phyloP scores from a whole-genome alignment of 2,113 vertebrate species.

The Ammodytes dubius region DNA sequence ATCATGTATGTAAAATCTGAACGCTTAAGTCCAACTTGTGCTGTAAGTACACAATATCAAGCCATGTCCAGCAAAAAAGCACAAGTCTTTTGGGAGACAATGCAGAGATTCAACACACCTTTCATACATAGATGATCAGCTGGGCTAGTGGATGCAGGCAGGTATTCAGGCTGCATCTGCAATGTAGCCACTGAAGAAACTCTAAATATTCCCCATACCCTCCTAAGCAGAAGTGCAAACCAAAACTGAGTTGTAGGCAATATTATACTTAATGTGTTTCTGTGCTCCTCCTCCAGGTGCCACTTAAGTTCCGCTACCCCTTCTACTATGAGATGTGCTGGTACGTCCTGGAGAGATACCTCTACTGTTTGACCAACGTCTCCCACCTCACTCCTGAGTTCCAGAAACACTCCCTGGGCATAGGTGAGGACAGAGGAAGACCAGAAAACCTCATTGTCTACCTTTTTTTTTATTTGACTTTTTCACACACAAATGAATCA shows the following conservation, averaged over 20 bases:
- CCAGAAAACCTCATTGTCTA: not conserved
- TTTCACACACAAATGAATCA: not conserved
- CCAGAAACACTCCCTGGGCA: conserved; percentile 95
- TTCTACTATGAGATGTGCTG: conserved; percentile 99
- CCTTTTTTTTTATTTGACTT: not conserved
- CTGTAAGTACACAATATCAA: not conserved
- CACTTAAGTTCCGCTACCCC: conserved; percentile 97
- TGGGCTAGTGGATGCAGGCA: not conserved
- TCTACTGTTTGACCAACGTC: conserved; percentile 93
- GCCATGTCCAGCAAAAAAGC: not conserved
- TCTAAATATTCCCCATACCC: not conserved
- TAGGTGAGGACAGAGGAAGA: conserved; percentile 86
- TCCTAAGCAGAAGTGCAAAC: conserved; percentile 23
- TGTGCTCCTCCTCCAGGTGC: conserved; percentile 87
- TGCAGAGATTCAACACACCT: not conserved
- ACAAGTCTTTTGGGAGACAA: not conserved
- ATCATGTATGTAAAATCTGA: not conserved
- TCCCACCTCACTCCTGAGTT: conserved; percentile 97
- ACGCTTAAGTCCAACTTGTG: not conserved
- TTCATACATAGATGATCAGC: not conserved
- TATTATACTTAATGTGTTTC: not conserved
- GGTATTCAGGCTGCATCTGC: not conserved
- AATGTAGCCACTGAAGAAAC: not conserved
- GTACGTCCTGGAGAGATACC: conserved; percentile 97
- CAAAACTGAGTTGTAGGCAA: conserved; percentile 5